A percentile compares a stretch with the other conserved stretches of the same genome.
These are phyloP conservation scores for Cynodonichthys magdalenae DNA, from an alignment of 2,797 vertebrate genomes.

Conservation along the genomic window DNA sequence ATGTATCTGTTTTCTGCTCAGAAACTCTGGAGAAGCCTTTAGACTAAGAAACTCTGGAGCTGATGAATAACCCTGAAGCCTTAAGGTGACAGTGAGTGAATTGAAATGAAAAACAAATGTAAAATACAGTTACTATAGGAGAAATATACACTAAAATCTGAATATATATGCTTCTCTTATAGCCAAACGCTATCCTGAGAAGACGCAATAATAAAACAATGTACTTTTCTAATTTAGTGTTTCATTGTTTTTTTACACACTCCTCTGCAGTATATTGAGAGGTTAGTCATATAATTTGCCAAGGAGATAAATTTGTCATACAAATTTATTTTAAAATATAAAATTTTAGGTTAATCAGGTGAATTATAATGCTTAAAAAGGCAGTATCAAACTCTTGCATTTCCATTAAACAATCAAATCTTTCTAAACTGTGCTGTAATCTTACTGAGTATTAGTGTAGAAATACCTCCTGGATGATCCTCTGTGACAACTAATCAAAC, in stretches of 20 bases:
- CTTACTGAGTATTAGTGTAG: slow-evolving; percentile 20
- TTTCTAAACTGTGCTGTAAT: slow-evolving; percentile 28
- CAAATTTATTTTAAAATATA: neutral
- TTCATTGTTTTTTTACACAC: neutral
- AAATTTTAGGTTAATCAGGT: neutral
- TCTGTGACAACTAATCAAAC: slow-evolving; percentile 26
- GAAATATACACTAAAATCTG: neutral
- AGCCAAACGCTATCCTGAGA: too few species aligned
- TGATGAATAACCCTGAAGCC: too few species aligned
- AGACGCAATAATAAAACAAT: too few species aligned
- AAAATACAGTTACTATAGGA: neutral
- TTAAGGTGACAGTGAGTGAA: neutral
- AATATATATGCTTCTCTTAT: neutral
- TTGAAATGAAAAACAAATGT: neutral
- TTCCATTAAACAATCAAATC: slow-evolving; percentile 23
- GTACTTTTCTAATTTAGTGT: too few species aligned
- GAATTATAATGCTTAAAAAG: neutral
- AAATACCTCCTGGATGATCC: slow-evolving; percentile 34
- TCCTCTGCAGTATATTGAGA: neutral
- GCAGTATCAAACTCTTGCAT: neutral
- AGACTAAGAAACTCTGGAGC: neutral
- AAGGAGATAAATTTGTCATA: neutral
- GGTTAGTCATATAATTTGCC: slow-evolving; percentile 34
- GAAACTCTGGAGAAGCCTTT: too few species aligned
- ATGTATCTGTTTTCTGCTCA: too few species aligned